Evolutionary conservation across 2,797 vertebrate genomes (phyloP), one percentile per base, ranked within the genome.

Genomic region (Crocidura indochinensis): DNA sequence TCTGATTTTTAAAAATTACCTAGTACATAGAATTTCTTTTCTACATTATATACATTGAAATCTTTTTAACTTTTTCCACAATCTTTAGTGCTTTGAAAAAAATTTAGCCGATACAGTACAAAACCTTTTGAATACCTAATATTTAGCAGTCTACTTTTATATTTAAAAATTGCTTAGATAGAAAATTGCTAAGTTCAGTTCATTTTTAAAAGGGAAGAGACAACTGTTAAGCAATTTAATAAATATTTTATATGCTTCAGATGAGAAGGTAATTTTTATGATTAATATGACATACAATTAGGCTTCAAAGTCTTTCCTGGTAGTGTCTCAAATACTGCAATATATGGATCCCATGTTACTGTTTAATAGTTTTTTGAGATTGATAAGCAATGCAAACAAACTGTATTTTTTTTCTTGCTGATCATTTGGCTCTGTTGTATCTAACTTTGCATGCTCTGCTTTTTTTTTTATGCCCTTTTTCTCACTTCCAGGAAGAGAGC

Each of bases 381-480:
- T 72, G 94, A 93, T 97, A 96, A 96, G 94, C 95, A 89, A 95
- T 97, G 82, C 91, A 67, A 97, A 96, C 92, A 97, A 97, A 97
- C 95, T 97, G 96, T 89, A 93, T 95, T 96, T 96, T 97, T 97
- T 97, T 76, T 95, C 96, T 98, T 97, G 95, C 97, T 97, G 97
- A 97, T 98, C 97, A 97, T 98, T 98, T 98, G 97, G 98, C 98
- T 98, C 97, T 98, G 97, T 98, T 98, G 98, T 98, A 98, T 98
- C 98, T 99, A 98, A 99, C 98, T 98, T 98, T 98, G 98, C 98
- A 99, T 99, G 98, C 98, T 99, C 98, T 99, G 98, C 98, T 99
- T 98, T 99, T 99, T 98, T 96, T 88, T 94, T 97, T 98, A 98
- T 97, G 97, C 98, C 98, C 98, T 98, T 97, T 98, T 98, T 99